Evolutionary conservation across 2,113 vertebrate genomes (phyloP), one percentile per base, ranked within the genome.

Genomic region (Megaleporinus macrocephalus): DNA sequence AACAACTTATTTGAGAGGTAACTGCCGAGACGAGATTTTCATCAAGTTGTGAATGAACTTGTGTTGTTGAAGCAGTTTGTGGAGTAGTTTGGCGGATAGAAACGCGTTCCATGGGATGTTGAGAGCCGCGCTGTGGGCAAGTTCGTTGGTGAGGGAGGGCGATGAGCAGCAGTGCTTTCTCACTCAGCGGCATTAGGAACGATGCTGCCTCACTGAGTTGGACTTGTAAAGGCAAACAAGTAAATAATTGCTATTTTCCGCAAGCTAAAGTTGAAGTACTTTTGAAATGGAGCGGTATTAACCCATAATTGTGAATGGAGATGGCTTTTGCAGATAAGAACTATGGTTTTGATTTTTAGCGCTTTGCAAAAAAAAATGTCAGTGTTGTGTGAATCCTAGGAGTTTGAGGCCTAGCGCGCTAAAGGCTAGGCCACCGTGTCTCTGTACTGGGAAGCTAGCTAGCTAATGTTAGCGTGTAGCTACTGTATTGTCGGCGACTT

Each of bases 1-100:
- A 93, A 91, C 91, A 90, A 90, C 89, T 91, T 85, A 75, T 91
- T 87, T 83, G 79, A 90, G 91, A 95, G 94, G 93, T 95, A 95
- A 94, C 89, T 91, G 87, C 82, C 20, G 71, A 57, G 69, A 69
- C 83, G 75, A 80, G 59, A 5, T 74, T 20, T 62, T 5, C 13
- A 14, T 29, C 2, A 14, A 13, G 36, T 15, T 73, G 27, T 18
- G 13, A 9, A 1, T 18, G 33, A 65, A 53, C 44, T 36, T 75
- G 16, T 26, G 49, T 33, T 53, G 57, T 41, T 68, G 20, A 41
- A 16, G 20, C 41, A 78, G 73, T 84, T 87, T 80, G 30, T 59
- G 51, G 27, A 26, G 76, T 87, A 30, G 83, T 70, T 22, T 84
- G 76, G 85, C 33, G 24, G 83, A 79, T 77, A 81, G 72, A 74